Evolutionary conservation across 2,888 invertebrate species (phyloP), one percentile per base, ranked within the genome.

Genomic region (Ormyrus pomaceus): DNA sequence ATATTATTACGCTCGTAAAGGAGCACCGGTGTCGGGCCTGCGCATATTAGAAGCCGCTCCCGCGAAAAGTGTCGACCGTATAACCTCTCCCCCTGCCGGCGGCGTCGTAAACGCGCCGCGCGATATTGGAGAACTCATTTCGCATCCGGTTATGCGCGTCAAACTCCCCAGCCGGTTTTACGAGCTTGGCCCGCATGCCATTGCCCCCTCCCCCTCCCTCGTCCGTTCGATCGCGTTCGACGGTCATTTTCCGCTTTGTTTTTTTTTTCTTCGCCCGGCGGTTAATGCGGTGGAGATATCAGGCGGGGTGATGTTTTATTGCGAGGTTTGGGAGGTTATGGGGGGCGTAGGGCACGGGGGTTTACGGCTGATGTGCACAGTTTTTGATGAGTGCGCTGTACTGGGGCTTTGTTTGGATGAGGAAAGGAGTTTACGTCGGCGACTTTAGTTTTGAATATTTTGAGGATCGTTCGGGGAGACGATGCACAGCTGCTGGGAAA

Each of bases 121-220:
- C n/a, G 51, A 73, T 64, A 73, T 73, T 64, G 76, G 55, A 64
- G 56, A 77, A 56, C 55, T 77, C 76, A 70, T 77, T 70, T 70
- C 56, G 53, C 34, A 58, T 65, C 65, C 65, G 45, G 66, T 50
- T 69, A 55, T 69, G 69, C 55, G 69, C 55, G 46, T 46, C 69
- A 46, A 13, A 19, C 34, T 34, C 34, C 34, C 34, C 34, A 34
- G 10, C 45, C 19, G 11, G 9, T 61, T 76, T 76, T 69, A 76
- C 68, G 69, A 68, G 51, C 50, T 45, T 45, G 13, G 55, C 11
- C 34, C 34, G 34, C 34, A 34, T 34, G 34, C 34, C 34, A 34
- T 34, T 34, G 34, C 34, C 4, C 4, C 34, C 34, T 34, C 34
- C 34, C 34, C 34, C 34, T 34, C 4, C 34, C 2, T 34, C 4